Evolutionary conservation across 2,113 vertebrate genomes (phyloP), one percentile per base, ranked within the genome.

Genomic region (Entelurus aequoreus): DNA sequence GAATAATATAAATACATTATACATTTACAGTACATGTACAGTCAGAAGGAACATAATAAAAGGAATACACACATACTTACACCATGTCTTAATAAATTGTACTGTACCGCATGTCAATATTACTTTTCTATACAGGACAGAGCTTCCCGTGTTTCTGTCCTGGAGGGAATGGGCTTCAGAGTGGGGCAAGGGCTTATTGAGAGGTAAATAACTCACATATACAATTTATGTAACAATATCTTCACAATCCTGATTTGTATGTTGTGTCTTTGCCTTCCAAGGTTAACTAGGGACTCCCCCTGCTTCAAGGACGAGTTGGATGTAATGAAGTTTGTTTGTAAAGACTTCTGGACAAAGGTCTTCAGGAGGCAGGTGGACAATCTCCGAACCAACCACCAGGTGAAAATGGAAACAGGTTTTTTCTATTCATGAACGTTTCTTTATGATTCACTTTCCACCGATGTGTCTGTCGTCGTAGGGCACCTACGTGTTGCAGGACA

Each of bases 331-430:
- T 94, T 95, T 56, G 57, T 95, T 28, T 95, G 93, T 74, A 94
- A 92, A 83, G 93, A 94, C 67, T 91, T 94, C 72, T 94, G 94
- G 94, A 91, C 77, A 2, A 88, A 90, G 3, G 71, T 92, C 38
- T 94, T 93, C 84, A 89, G 81, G 49, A 93, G 93, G 74, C 93
- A 94, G 80, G 84, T 92, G 8, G 93, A 92, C 79, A 92, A 94
- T 76, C 89, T 94, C 28, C 79, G 93, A 72, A 93, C 94, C 50
- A 93, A 94, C 74, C 93, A 94, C 66, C 93, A 94, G 93, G 94
- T 94, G 72, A 63, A 62, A 21, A 3, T 94, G 71, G 57, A 62
- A 21, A 3, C 1, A 21, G 40, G 2, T 16, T 42, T 13, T n/a
- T 48, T 48, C 12, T n/a, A 15, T 19, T 16, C 0, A 6, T 15